phyloP scores from a whole-genome alignment of 2,888 invertebrate genomes.

The Boloria selene region DNA sequence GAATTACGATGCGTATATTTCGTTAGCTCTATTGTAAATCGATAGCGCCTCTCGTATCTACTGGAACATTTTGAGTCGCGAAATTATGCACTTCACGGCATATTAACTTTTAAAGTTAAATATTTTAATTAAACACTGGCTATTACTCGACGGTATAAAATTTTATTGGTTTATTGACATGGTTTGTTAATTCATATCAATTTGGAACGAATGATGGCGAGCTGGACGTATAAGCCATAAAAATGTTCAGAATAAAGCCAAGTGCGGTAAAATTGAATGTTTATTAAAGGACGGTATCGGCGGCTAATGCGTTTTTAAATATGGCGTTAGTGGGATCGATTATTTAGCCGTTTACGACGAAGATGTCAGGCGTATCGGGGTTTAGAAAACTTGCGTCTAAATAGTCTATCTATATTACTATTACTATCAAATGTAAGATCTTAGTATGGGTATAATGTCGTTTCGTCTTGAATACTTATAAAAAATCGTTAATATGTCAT shows the following conservation, averaged over 20 bases:
- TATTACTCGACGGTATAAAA: slow-evolving; percentile 39
- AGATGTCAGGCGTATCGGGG: background rate
- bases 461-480: no score
- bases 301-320: slow-evolving; percentile 33
- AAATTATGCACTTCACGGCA: slow-evolving; percentile 34
- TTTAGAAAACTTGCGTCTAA: slow-evolving; percentile 3
- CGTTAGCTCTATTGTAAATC: slow-evolving; percentile 22
- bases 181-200: slow-evolving; percentile 35
- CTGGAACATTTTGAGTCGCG: slow-evolving; percentile 6
- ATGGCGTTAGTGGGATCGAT: slow-evolving; percentile 17
- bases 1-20: slow-evolving; percentile 1
- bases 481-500: no score
- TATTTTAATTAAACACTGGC: slow-evolving; percentile 43
- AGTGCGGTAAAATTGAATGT: slow-evolving; percentile 33
- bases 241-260: slow-evolving; percentile 31
- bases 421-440: no score
- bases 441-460: no score
- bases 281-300: slow-evolving; percentile 28
- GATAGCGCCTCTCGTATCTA: slow-evolving; percentile 17
- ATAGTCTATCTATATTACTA: background rate
- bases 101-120: slow-evolving; percentile 38
- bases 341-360: slow-evolving; percentile 8
- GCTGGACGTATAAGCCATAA: slow-evolving; percentile 20
- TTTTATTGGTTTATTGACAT: slow-evolving; percentile 39
- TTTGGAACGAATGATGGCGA: slow-evolving; percentile 24